These are phyloP conservation scores for Troides aeacus DNA, from an alignment of 2,888 invertebrate species.

Conservation along the genomic window DNA sequence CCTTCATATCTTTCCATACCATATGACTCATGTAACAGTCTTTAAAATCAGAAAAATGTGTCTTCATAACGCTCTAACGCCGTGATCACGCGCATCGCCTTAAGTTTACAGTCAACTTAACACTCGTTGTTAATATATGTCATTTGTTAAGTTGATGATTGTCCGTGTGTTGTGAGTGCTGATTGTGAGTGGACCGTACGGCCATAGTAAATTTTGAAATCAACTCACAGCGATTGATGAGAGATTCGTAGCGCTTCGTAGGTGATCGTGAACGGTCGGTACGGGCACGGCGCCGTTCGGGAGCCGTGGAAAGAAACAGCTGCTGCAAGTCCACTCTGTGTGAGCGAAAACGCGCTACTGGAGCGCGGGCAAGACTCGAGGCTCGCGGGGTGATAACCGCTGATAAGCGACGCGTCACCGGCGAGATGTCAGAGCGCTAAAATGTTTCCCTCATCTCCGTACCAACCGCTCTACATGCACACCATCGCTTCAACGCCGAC, in stretches of 20 bases:
- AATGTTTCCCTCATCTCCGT: constrained; percentile 34
- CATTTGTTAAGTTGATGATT: constrained; percentile 3
- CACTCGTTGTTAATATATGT: constrained; percentile 2
- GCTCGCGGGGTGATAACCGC: constrained; percentile 71
- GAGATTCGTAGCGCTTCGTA: constrained; percentile 28
- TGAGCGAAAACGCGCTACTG: constrained; percentile 66
- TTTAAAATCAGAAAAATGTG: constrained; percentile 36
- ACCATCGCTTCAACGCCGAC: not conserved
- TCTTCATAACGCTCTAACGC: constrained; percentile 40
- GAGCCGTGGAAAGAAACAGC: constrained; percentile 34
- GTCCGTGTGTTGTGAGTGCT: not conserved
- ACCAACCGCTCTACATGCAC: not conserved
- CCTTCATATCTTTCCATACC: constrained; percentile 41
- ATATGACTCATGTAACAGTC: constrained; percentile 39
- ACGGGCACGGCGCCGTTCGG: constrained; percentile 37
- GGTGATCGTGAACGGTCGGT: constrained; percentile 30
- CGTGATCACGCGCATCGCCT: constrained; percentile 37
- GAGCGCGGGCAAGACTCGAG: constrained; percentile 44
- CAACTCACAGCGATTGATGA: constrained; percentile 31
- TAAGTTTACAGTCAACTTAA: constrained; percentile 13
- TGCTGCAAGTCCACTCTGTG: constrained; percentile 50
- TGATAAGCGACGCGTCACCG: constrained; percentile 69
- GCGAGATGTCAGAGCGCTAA: constrained; percentile 45
- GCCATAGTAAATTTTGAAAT: constrained; percentile 26
- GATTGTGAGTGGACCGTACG: constrained; percentile 16